Percentiles rank a stretch among this genome's conserved stretches.
Conservation (phyloP, 1,140 invertebrate genomes). For the Araneus ventricosus region DNA sequence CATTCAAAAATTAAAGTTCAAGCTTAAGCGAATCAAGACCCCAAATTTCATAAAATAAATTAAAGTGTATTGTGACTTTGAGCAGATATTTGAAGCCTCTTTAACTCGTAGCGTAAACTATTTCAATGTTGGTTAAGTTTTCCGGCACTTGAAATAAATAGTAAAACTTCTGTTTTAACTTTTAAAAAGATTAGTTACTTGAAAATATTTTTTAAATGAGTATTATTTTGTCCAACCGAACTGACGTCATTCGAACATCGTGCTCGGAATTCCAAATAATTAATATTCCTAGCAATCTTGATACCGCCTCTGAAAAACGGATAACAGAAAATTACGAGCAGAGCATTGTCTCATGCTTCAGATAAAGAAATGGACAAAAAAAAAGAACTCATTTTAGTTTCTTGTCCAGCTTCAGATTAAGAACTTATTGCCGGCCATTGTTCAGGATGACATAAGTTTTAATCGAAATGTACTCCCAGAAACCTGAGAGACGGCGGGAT, state of each 20-base stretch:
- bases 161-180: no score
- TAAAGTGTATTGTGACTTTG: no score
- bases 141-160: no score
- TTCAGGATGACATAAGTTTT: neutral
- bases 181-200: no score
- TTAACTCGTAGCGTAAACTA: no score
- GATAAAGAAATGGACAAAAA: neutral
- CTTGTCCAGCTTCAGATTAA: conserved; percentile 22
- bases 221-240: neutral
- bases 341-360: neutral
- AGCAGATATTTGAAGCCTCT: no score
- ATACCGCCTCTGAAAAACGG: neutral
- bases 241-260: neutral
- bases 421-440: conserved; percentile 59
- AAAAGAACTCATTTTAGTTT: neutral
- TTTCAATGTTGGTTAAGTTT: no score
- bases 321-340: neutral
- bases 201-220: no score
- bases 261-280: neutral
- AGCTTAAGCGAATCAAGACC: no score
- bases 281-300: neutral
- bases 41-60: no score
- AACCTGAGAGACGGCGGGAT: neutral
- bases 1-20: no score
- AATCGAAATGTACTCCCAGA: conserved; percentile 10